Percentiles rank a stretch among this genome's conserved stretches.
These are phyloP conservation scores for Hecatera dysodea DNA, from an alignment of 2,888 invertebrate species.

Conservation along the genomic window DNA sequence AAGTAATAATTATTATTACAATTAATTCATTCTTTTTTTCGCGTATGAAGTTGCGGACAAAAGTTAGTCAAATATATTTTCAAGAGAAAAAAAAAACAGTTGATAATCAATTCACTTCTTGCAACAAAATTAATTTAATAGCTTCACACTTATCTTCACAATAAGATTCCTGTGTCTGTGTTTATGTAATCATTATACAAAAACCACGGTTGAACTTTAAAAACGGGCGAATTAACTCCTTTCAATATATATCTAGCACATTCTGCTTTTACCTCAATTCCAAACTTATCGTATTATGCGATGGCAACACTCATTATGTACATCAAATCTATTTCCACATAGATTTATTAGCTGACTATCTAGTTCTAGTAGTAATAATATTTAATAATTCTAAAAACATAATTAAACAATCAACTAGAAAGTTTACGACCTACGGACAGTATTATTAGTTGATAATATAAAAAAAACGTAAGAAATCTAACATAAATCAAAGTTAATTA, in stretches of 20 bases:
- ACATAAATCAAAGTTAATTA: conserved; percentile 64
- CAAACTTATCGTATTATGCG: conserved; percentile 48
- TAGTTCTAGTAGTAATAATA: conserved; percentile 43
- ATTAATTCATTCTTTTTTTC: too few relatives aligned
- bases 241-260: conserved; percentile 30
- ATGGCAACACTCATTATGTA: conserved; percentile 51
- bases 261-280: conserved; percentile 44
- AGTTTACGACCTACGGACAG: conserved; percentile 55
- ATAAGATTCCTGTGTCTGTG: conserved; percentile 25
- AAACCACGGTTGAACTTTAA: conserved; percentile 53
- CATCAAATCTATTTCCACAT: conserved; percentile 51
- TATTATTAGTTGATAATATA: conserved; percentile 56
- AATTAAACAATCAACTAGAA: conserved; percentile 60
- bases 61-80: conserved; percentile 1
- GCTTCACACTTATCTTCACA: conserved; percentile 29
- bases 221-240: conserved; percentile 36
- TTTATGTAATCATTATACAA: conserved; percentile 35
- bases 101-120: conserved; percentile 51
- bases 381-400: conserved; percentile 44
- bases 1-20: too few relatives aligned
- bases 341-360: conserved; percentile 53
- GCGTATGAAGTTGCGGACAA: too few relatives aligned
- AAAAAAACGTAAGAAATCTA: conserved; percentile 52
- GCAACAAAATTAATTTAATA: conserved; percentile 45
- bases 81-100: conserved; percentile 20